Evolutionary conservation across 1,140 invertebrate species (phyloP), one percentile per base, ranked within the genome.

Genomic region (Lepidurus packardi): DNA sequence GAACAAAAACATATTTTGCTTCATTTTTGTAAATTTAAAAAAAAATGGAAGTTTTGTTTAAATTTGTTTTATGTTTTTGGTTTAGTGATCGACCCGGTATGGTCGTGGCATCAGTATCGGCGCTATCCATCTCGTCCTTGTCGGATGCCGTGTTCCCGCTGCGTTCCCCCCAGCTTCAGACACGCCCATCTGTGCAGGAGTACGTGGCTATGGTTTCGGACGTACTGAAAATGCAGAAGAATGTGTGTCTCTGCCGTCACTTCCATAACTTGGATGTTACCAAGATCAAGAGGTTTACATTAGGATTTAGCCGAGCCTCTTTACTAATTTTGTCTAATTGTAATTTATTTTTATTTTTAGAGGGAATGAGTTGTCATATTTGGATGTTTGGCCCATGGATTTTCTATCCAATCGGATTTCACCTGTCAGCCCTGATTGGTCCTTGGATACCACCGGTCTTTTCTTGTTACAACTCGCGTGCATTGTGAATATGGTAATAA

Each of bases 341-440:
- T 79, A 45, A 21, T 24, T 42, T 53, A 13, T 42, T 76, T 80
- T 75, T 76, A 79, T 77, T 80, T 80, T 47, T 78, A 83, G 83
- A 78, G 78, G 80, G 77, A 82, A 83, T 73, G 82, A 82, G 47
- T 87, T 91, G 25, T 90, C 90, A 81, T 97, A 92, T 84, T 97
- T 99, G 78, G 98, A 99, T 86, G 95, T 99, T 13, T 99, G 97
- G 97, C 94, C 97, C 10, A 90, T 96, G 0, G 95, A 98, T 83
- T 91, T 95, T 80, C 90, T 96, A 90, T 81, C 93, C 93, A 7
- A 89, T 88, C 1, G 88, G 90, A 16, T 65, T 65, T 65, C 53
- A 21, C 53, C 53, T 7, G 53, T 65, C 16, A 65, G 53, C 21
- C 53, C 53, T 65, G 53, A 65, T 65, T 65, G 53, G 53, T 65